Evolutionary conservation across 1,140 invertebrate species (phyloP).

Genomic region (Drosophila pandora): DNA sequence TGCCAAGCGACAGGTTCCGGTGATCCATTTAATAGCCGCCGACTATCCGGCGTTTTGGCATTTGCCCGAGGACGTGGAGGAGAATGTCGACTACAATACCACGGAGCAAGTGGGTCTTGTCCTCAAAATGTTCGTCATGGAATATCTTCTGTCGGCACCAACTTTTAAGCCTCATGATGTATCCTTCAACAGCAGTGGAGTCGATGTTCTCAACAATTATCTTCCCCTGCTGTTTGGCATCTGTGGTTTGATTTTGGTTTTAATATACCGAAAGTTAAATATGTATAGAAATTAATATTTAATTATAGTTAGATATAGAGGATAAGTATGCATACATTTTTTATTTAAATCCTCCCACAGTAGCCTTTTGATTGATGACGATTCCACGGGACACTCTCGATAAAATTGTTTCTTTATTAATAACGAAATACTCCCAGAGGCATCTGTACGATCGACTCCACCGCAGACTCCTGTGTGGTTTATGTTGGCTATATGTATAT

Average conservation of each 20-base stretch:
- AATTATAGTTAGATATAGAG: no score
- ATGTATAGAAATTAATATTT: neutral
- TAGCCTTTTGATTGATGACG: neutral
- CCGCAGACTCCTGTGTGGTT: slow-evolving; percentile 29
- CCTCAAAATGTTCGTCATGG: slow-evolving; percentile 26
- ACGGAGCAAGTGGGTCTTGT: slow-evolving; percentile 24
- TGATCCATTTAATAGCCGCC: slow-evolving; percentile 57
- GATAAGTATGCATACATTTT: no score
- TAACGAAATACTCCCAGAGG: slow-evolving; percentile 4
- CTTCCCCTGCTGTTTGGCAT: neutral
- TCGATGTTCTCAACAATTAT: neutral
- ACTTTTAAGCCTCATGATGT: neutral
- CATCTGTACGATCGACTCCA: slow-evolving; percentile 29
- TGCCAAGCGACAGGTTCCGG: slow-evolving; percentile 86
- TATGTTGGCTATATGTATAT: neutral
- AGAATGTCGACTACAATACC: slow-evolving; percentile 5
- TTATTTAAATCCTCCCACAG: no score
- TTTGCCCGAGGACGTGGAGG: neutral
- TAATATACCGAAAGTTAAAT: neutral
- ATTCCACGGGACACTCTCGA: neutral
- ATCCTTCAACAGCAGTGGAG: neutral
- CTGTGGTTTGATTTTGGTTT: neutral
- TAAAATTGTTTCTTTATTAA: slow-evolving; percentile 5
- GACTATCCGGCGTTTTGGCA: neutral
- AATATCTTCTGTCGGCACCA: slow-evolving; percentile 9